Evolutionary conservation across 2,888 invertebrate genomes (phyloP), one percentile per base, ranked within the genome.

Genomic region (Neria commutata): DNA sequence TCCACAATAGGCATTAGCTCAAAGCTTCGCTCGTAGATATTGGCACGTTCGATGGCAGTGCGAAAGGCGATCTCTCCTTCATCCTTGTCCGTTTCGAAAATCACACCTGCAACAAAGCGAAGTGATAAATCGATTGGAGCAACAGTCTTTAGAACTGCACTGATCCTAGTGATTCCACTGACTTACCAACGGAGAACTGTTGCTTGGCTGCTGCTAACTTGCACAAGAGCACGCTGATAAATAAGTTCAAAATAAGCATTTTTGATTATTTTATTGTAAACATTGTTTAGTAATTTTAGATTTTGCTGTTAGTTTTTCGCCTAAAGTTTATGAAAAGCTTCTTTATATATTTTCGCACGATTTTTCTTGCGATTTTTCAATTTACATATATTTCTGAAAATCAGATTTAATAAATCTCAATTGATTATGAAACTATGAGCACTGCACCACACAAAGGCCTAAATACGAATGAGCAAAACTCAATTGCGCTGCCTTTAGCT

Each of bases 21-120:
- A 52, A 81, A 77, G 54, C 68, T 74, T 19, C 78, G 74, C 58
- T 80, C 79, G 61, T 77, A 66, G 51, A 79, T 77, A 70, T 85
- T 85, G 29, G 84, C 79, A 49, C 84, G 79, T 55, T 83, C 81
- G 24, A 86, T 78, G 2, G 87, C 86, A 34, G 84, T 82, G 47
- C 79, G 80, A 73, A 89, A 86, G 33, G 87, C 88, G n/a, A 86
- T 83, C 71, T 87, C 86, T 54, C 84, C 83, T 59, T 86, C 84
- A 58, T 79, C 77, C 59, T 85, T 84, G 51, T 83, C 81, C 42
- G 83, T 77, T 75, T 87, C 81, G 67, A 88, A 86, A 64, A 87
- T 82, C 59, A 73, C 75, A 46, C 81, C 82, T 82, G 64, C 3
- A 58, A 37, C 29, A 2, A 49, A 48, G 1, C 26, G 16, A 17